Conservation (phyloP, 2,888 invertebrate species). For the Physocephala rufipes region DNA sequence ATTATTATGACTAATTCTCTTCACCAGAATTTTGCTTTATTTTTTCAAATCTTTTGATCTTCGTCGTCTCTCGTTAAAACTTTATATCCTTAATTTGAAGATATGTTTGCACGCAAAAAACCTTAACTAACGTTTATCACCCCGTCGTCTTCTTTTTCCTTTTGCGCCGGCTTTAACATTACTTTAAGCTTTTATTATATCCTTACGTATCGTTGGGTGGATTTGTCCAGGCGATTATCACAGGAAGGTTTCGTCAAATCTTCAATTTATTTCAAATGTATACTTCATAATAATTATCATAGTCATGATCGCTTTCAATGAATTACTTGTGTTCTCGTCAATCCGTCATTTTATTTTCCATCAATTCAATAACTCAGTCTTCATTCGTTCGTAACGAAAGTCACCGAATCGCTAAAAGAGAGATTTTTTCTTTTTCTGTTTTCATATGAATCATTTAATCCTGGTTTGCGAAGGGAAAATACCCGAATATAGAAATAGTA, state of each 20-base stretch:
- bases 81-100: too few species aligned
- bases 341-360: slow-evolving; percentile 11
- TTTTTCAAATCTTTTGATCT: too few species aligned
- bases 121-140: too few species aligned
- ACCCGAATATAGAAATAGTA: not conserved
- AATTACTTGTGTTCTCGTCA: not conserved
- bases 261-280: slow-evolving; percentile 16
- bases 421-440: not conserved
- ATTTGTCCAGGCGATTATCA: not conserved
- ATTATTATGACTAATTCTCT: too few species aligned
- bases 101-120: too few species aligned
- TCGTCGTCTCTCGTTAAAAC: too few species aligned
- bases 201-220: too few species aligned
- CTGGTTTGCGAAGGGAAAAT: not conserved
- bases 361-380: not conserved
- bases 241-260: slow-evolving; percentile 13
- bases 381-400: not conserved
- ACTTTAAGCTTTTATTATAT: too few species aligned
- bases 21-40: too few species aligned
- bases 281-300: too few species aligned
- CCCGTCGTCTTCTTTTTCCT: too few species aligned
- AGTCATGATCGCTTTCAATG: slow-evolving; percentile 5
- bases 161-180: too few species aligned
- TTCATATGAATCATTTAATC: not conserved
- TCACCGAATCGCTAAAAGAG: not conserved